Conservation (phyloP, 2,888 invertebrate species). For the Lepidocyrtinus sp. region DNA sequence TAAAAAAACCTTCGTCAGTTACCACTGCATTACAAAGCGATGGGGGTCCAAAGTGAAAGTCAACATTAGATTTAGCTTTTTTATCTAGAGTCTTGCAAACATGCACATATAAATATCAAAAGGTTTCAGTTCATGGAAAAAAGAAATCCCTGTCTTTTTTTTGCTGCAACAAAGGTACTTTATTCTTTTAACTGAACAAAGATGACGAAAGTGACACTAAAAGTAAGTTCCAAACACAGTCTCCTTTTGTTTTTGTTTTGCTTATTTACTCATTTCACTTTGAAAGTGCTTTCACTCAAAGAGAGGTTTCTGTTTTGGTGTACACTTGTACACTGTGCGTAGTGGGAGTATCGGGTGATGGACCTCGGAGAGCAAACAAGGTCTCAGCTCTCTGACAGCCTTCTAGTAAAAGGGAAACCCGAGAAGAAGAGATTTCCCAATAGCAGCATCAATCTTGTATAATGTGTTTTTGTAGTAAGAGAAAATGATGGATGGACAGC, state of each 20-base stretch:
- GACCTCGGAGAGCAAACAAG: too few relatives aligned
- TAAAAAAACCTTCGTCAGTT: not conserved
- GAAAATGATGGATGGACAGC: conserved; percentile 13
- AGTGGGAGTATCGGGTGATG: too few relatives aligned
- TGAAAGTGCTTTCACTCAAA: too few relatives aligned
- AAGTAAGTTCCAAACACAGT: too few relatives aligned
- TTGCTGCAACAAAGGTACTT: too few relatives aligned
- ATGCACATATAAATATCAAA: not conserved
- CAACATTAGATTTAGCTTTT: conserved; percentile 4
- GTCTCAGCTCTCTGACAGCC: not conserved
- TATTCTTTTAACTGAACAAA: not conserved
- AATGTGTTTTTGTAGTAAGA: not conserved
- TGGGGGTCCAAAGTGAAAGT: too few relatives aligned
- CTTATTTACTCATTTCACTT: conserved; percentile 11
- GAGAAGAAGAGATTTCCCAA: not conserved
- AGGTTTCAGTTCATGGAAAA: not conserved
- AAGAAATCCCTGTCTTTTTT: not conserved
- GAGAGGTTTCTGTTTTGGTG: not conserved
- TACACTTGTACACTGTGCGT: too few relatives aligned
- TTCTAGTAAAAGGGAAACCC: not conserved
- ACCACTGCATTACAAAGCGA: not conserved
- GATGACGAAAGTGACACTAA: not conserved
- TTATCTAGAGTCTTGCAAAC: not conserved
- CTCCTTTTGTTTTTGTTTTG: not conserved
- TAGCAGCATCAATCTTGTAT: conserved; percentile 7